phyloP scores from a whole-genome alignment of 2,888 invertebrate genomes.

The Thera obeliscata region DNA sequence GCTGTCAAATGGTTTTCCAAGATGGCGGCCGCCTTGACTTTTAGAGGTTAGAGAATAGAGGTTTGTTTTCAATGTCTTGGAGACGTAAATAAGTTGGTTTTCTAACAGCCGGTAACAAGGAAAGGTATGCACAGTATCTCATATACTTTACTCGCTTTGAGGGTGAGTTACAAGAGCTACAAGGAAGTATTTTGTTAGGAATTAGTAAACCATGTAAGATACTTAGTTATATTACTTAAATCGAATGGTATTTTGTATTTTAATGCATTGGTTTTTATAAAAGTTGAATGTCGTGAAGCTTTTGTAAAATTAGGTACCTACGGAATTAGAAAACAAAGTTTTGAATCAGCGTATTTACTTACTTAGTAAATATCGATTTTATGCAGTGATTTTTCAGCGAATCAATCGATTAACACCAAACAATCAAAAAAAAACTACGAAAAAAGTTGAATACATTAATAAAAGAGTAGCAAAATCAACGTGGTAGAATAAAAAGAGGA shows the following conservation, averaged over 20 bases:
- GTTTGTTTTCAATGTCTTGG: conserved; percentile 15
- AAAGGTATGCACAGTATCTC: conserved; percentile 31
- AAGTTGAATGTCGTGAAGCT: too few species aligned
- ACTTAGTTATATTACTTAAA: not conserved
- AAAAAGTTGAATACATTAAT: not conserved
- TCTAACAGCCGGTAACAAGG: conserved; percentile 15
- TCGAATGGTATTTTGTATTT: not conserved
- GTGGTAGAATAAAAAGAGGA: not conserved
- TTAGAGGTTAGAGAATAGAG: conserved; percentile 24
- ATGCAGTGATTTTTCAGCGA: too few species aligned
- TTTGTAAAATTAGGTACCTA: not conserved
- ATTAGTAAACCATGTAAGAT: conserved; percentile 19
- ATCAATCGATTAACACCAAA: not conserved
- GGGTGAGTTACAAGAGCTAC: conserved; percentile 18
- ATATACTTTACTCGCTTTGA: conserved; percentile 20
- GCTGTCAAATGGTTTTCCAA: conserved; percentile 9
- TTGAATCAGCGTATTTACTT: too few species aligned
- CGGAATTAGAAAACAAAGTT: too few species aligned
- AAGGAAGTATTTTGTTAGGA: conserved; percentile 26
- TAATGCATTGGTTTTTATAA: not conserved
- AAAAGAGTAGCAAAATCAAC: not conserved
- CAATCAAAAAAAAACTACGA: not conserved
- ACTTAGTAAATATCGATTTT: too few species aligned
- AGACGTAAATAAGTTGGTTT: conserved; percentile 2
- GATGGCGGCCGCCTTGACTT: conserved; percentile 16